Evolutionary conservation across 2,888 invertebrate species (phyloP).

Genomic region (Schrankia costaestrigalis): DNA sequence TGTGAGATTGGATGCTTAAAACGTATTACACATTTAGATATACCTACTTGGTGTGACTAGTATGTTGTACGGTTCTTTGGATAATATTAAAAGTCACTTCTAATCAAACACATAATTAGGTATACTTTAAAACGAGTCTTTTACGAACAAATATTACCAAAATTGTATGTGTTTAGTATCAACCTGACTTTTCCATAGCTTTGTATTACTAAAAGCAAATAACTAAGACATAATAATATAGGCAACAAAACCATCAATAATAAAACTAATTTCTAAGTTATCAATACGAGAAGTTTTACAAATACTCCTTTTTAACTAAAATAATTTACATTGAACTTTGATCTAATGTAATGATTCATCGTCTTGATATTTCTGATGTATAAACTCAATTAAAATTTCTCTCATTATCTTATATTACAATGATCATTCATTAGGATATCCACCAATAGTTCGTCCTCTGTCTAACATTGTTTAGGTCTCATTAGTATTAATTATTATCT

Average conservation of each 20-base stretch:
- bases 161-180: no score
- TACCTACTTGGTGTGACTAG: neutral
- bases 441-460: slow-evolving; percentile 24
- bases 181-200: no score
- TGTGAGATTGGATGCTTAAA: no score
- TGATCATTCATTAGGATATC: neutral
- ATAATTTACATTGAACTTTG: neutral
- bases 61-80: neutral
- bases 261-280: no score
- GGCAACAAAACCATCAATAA: no score
- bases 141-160: neutral
- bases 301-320: neutral
- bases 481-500: slow-evolving; percentile 23
- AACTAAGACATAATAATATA: no score
- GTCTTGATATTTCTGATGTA: no score
- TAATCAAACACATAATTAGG: neutral
- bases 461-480: slow-evolving; percentile 30
- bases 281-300: no score
- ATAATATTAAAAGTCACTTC: neutral
- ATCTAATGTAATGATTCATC: no score
- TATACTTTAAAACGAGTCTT: neutral
- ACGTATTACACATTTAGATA: neutral
- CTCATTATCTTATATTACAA: no score
- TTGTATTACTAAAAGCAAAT: no score
- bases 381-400: no score